Conservation (phyloP, 2,797 vertebrate species). For the Spheniscus humboldti region DNA sequence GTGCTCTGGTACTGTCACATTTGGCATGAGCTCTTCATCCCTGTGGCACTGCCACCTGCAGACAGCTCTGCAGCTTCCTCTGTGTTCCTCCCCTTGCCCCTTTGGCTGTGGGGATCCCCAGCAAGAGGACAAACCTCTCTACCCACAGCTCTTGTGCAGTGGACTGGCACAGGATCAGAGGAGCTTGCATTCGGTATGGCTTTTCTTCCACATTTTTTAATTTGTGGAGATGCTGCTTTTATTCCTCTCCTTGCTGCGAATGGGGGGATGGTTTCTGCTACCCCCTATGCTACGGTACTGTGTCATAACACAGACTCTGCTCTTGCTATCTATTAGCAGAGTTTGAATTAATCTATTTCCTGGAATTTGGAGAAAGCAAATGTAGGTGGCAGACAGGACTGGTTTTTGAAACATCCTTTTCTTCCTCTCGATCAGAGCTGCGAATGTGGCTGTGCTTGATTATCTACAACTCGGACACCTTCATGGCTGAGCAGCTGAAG, state of each 20-base stretch:
- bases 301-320: neutral
- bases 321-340: neutral
- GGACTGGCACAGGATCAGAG: neutral
- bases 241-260: neutral
- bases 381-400: neutral
- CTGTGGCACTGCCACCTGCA: neutral
- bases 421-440: neutral
- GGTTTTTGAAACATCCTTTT: neutral
- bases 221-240: neutral
- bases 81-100: accelerated
- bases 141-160: neutral
- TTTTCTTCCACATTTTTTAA: neutral
- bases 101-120: neutral
- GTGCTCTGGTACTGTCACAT: neutral
- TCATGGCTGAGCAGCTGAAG: neutral
- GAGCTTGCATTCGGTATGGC: too few relatives aligned
- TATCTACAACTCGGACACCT: neutral
- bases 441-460: neutral
- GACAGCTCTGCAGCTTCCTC: neutral
- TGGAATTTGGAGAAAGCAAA: neutral
- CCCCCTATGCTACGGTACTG: accelerated
- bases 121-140: neutral
- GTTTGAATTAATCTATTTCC: neutral
- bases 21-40: neutral
- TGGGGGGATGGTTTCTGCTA: neutral